Conservation (phyloP, 2,888 invertebrate genomes). For the Tuta absoluta region DNA sequence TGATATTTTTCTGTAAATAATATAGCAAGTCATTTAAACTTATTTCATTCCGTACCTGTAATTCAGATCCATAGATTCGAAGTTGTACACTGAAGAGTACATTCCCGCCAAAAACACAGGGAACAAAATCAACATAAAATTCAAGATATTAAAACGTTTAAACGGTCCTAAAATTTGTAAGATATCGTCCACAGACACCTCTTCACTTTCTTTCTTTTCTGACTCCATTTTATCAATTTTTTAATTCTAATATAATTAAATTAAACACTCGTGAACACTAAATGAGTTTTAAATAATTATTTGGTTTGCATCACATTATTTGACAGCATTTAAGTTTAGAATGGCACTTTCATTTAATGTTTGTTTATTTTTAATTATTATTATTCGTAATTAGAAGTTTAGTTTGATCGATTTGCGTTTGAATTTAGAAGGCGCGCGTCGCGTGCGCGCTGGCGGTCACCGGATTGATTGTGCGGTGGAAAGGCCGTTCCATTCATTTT, state of each 20-base stretch:
- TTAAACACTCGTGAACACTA: background rate
- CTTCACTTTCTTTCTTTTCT: constrained; percentile 60
- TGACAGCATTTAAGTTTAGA: background rate
- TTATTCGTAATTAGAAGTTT: constrained; percentile 23
- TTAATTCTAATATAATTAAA: too few species aligned
- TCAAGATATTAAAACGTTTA: constrained; percentile 66
- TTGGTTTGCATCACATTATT: background rate
- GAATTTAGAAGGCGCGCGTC: constrained; percentile 42
- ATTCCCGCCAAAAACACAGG: constrained; percentile 72
- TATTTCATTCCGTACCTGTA: constrained; percentile 55
- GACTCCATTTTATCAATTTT: constrained; percentile 60
- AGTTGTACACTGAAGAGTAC: constrained; percentile 74
- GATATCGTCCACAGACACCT: constrained; percentile 74
- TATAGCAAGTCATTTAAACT: too few species aligned
- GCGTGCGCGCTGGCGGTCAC: constrained; percentile 51
- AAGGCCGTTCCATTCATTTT: constrained; percentile 58
- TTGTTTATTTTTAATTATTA: constrained; percentile 2
- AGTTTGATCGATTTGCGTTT: constrained; percentile 37
- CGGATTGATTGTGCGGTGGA: constrained; percentile 56
- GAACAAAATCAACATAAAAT: constrained; percentile 64
- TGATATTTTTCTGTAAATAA: too few species aligned
- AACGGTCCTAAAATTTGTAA: constrained; percentile 67
- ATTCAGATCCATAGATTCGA: constrained; percentile 72
- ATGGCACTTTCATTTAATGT: background rate
- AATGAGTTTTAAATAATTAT: background rate